These are phyloP conservation scores for Parazoanthus swiftii DNA, from an alignment of 92 coral and sea anemone genomes.

Conservation along the genomic window DNA sequence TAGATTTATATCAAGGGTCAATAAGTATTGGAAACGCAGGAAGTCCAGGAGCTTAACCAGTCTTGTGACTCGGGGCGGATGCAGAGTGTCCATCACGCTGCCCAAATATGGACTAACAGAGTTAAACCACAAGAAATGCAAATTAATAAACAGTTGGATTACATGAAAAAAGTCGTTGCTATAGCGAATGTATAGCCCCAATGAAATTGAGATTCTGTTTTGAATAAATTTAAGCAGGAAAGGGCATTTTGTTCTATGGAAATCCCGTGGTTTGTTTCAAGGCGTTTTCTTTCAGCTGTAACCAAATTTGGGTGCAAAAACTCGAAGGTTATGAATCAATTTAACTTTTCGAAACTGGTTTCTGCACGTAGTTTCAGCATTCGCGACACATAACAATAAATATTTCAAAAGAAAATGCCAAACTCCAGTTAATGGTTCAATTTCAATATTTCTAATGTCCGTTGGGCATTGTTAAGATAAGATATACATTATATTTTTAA, in stretches of 20 bases:
- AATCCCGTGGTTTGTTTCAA: constrained; percentile 8
- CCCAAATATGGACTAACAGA: constrained; percentile 22
- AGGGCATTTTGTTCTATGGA: constrained; percentile 32
- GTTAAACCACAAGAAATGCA: constrained; percentile 10
- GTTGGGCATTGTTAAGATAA: neutral
- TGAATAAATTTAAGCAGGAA: constrained; percentile 34
- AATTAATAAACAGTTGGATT: constrained; percentile 2
- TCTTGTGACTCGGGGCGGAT: constrained; percentile 45
- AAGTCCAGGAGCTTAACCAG: constrained; percentile 22
- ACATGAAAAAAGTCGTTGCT: constrained; percentile 12
- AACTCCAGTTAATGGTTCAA: neutral
- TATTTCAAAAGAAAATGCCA: neutral
- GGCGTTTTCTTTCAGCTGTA: constrained; percentile 41
- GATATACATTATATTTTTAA: neutral
- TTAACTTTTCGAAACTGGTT: neutral
- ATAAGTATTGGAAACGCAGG: constrained; percentile 7
- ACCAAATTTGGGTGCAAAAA: constrained; percentile 40
- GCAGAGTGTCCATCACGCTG: constrained; percentile 4
- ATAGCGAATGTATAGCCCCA: constrained; percentile 25
- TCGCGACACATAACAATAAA: neutral
- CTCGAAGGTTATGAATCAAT: neutral
- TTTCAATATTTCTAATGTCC: neutral
- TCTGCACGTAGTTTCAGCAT: constrained; percentile 35
- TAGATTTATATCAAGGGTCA: constrained; percentile 29
- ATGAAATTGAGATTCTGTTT: constrained; percentile 35